Conservation (phyloP, 2,113 vertebrate species). For the Syrrhaptes paradoxus region DNA sequence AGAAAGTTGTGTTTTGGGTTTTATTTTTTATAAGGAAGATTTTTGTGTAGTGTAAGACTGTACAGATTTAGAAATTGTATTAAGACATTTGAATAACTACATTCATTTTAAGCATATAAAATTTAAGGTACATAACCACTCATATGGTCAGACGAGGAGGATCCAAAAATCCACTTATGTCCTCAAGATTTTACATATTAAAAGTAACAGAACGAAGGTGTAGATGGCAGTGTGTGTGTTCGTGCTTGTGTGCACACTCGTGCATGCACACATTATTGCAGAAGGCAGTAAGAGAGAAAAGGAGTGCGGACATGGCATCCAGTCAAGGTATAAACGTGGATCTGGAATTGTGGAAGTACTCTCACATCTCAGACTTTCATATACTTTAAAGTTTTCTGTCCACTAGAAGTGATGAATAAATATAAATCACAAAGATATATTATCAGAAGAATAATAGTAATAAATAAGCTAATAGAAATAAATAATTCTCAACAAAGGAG, state of each 20-base stretch:
- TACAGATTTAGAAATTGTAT: background rate
- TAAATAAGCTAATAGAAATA: background rate
- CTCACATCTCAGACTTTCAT: background rate
- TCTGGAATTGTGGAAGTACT: background rate
- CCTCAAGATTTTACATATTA: background rate
- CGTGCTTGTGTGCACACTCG: accelerated
- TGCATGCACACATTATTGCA: background rate
- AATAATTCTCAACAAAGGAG: background rate
- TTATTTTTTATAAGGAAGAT: background rate
- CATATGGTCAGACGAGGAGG: background rate
- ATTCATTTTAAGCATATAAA: background rate
- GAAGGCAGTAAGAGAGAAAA: background rate
- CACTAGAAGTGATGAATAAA: background rate
- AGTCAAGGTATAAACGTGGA: background rate
- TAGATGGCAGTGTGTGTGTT: background rate
- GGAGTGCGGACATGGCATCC: accelerated
- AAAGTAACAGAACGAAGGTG: background rate
- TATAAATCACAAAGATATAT: background rate
- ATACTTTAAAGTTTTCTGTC: background rate
- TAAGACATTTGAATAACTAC: background rate
- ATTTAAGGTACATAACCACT: background rate
- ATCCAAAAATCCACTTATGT: background rate
- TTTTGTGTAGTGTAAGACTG: background rate
- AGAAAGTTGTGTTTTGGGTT: background rate
- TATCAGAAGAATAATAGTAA: background rate